Conservation (phyloP, 2,113 vertebrate species). For the Vulpes vulpes region DNA sequence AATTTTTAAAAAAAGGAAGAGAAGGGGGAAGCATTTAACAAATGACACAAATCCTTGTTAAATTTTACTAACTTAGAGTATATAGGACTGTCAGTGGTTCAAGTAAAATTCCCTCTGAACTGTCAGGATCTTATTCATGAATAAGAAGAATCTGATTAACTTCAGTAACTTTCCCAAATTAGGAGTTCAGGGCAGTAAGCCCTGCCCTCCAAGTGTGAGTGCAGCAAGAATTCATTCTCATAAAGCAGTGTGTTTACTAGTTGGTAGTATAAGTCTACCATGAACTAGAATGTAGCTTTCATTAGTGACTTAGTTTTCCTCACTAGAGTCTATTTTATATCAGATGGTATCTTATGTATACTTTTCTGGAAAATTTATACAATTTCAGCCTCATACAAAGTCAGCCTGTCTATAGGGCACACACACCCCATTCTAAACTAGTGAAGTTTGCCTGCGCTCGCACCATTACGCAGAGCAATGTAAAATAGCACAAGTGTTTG, state of each 20-base stretch:
- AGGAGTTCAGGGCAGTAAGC: not conserved
- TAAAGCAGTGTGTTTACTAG: not conserved
- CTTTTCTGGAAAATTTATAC: slow-evolving; percentile 4
- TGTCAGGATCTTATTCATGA: slow-evolving; percentile 9
- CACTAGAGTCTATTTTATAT: slow-evolving; percentile 10
- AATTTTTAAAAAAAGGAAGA: not conserved
- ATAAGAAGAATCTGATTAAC: not conserved
- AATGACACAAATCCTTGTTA: slow-evolving; percentile 6
- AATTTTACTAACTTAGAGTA: slow-evolving; percentile 9
- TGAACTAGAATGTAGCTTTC: not conserved
- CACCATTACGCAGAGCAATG: not conserved
- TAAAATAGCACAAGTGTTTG: not conserved
- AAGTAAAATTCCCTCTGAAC: slow-evolving; percentile 60
- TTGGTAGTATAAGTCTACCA: not conserved
- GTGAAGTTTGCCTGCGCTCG: not conserved
- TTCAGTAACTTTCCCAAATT: slow-evolving; percentile 53
- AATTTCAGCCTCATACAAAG: not conserved
- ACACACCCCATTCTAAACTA: not conserved
- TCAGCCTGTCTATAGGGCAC: not conserved
- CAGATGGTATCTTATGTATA: not conserved
- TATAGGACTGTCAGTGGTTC: not conserved
- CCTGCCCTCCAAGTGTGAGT: not conserved
- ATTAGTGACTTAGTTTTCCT: slow-evolving; percentile 32
- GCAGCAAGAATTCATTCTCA: not conserved
- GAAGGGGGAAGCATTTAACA: not conserved